Evolutionary conservation across 2,113 vertebrate genomes (phyloP).

Genomic region (Lycocorax pyrrhopterus): DNA sequence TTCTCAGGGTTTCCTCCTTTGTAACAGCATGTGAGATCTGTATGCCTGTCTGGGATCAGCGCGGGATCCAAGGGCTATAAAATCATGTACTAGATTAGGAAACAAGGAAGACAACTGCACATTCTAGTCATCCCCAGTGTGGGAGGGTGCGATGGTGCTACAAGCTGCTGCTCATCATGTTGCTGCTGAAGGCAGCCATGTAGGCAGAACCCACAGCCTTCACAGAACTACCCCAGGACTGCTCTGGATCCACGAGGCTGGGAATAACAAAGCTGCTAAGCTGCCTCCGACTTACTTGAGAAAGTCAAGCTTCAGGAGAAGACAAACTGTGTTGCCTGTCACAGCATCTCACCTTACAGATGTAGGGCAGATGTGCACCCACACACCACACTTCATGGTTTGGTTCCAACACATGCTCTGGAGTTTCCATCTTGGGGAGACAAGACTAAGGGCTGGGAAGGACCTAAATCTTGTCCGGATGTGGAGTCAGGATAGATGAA

Average conservation of each 20-base stretch:
- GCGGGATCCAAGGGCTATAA: not conserved
- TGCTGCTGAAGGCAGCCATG: not conserved
- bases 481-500: not conserved
- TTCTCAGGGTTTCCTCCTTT: not conserved
- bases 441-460: not conserved
- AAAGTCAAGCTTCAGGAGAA: not conserved
- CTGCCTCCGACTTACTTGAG: not conserved
- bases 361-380: not conserved
- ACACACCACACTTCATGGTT: fast-evolving
- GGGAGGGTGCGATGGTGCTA: conserved; percentile 12
- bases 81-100: conserved; percentile 34
- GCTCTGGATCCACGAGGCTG: not conserved
- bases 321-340: not conserved
- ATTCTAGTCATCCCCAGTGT: conserved; percentile 34
- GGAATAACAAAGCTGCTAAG: not conserved
- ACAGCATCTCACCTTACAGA: not conserved
- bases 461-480: not conserved
- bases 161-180: conserved; percentile 23
- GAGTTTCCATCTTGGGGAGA: not conserved
- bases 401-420: not conserved
- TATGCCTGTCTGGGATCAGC: not conserved
- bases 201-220: not conserved
- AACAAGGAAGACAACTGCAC: conserved; percentile 56
- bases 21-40: not conserved
- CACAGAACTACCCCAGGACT: not conserved